Conservation (phyloP, 2,113 vertebrate genomes). For the Bubo bubo region DNA sequence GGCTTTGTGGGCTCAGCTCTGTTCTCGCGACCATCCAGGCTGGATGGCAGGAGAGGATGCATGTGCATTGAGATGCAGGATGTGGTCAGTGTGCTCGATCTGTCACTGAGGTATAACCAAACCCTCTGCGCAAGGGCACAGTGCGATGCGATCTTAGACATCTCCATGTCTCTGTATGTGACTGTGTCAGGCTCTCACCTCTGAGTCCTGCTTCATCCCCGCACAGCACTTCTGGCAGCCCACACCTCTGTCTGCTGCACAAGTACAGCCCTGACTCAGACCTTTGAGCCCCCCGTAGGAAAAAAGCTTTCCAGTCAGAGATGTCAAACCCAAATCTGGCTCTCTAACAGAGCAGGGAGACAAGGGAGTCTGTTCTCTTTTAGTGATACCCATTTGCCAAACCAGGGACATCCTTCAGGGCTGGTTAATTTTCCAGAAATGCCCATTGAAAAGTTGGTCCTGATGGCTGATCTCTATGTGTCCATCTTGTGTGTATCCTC, state of each 20-base stretch:
- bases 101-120: not conserved
- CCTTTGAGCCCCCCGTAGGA: not conserved
- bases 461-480: not conserved
- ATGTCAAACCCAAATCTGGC: not conserved
- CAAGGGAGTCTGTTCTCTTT: not conserved
- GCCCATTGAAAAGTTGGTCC: not conserved
- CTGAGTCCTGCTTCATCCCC: not conserved
- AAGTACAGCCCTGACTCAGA: rapidly evolving
- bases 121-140: not conserved
- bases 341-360: not conserved
- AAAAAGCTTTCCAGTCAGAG: not conserved
- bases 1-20: not conserved
- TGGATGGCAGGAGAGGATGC: not conserved
- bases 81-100: rapidly evolving
- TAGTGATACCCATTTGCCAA: not conserved
- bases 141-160: not conserved
- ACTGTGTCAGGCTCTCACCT: not conserved
- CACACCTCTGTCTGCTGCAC: not conserved
- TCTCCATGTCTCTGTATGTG: rapidly evolving
- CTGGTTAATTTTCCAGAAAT: not conserved
- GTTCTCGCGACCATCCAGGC: not conserved
- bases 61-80: not conserved
- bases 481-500: not conserved
- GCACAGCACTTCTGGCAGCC: not conserved
- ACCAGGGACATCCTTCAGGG: not conserved